Evolutionary conservation across 2,888 invertebrate genomes (phyloP), one percentile per base, ranked within the genome.

Genomic region (Hypolimnas misippus): DNA sequence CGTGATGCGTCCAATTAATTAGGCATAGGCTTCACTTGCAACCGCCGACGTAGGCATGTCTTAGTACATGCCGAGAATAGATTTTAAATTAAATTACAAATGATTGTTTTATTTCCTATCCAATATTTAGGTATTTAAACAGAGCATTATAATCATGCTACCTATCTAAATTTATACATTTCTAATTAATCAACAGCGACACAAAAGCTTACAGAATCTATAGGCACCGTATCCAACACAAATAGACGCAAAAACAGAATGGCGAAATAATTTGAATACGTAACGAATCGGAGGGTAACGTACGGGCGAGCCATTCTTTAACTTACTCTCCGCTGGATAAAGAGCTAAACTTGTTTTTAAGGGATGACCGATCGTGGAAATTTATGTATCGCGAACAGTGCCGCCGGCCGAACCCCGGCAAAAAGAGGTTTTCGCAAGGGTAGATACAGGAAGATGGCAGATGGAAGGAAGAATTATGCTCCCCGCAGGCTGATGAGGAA

Each of bases 311-410:
- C 88, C 84, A 89, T 91, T 90, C 90, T 91, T 91, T 81, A 88
- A 87, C 87, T 86, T 85, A 80, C 86, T 89, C 84, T 83, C 79
- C 80, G 78, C 77, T 76, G 87, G 86, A 91, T 91, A 89, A 89
- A 91, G 89, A 90, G 91, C 88, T 89, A 87, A 91, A 91, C 89
- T 89, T 90, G 89, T 90, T 90, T 91, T 92, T 88, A 92, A 92
- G 92, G 92, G 92, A 92, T 92, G 92, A 90, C 92, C 92, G 90
- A 87, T 89, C 83, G 87, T 86, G 84, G 78, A 89, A 91, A 92
- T 92, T 89, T 92, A 92, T 92, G 91, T 92, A 92, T 89, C 89
- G 86, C 81, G 81, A 83, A 86, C 84, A 85, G 72, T 76, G 91
- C 91, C 90, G 88, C 82, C 86, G 91, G 89, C 84, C 78, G 83